A percentile compares a stretch with the other conserved stretches of the same genome.
These are phyloP conservation scores for Tinea trinotella DNA, from an alignment of 2,888 invertebrate genomes.

Conservation along the genomic window DNA sequence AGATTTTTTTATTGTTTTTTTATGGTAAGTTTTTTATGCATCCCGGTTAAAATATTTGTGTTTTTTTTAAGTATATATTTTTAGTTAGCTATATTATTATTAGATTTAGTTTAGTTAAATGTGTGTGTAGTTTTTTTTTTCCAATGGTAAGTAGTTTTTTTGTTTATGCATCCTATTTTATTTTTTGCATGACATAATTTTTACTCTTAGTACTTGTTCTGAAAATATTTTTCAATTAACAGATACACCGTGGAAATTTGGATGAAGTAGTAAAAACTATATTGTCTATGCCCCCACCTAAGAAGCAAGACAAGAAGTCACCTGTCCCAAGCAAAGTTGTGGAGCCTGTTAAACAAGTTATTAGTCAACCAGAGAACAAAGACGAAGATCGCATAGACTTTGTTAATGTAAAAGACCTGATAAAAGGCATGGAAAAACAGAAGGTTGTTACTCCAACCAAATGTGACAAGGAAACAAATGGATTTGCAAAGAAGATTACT, in stretches of 20 bases:
- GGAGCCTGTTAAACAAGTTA: slow-evolving; percentile 37
- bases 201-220: background rate
- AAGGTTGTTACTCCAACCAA: slow-evolving; percentile 33
- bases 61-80: background rate
- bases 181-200: slow-evolving; percentile 3
- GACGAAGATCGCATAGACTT: slow-evolving; percentile 64
- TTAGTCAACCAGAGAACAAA: slow-evolving; percentile 35
- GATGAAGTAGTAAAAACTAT: slow-evolving; percentile 59
- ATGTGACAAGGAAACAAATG: slow-evolving; percentile 47
- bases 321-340: slow-evolving; percentile 36
- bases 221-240: slow-evolving; percentile 23
- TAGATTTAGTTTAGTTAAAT: slow-evolving; percentile 8
- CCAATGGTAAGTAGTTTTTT: background rate
- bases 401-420: slow-evolving; percentile 73
- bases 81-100: slow-evolving; percentile 19
- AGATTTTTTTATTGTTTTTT: slow-evolving; percentile 3
- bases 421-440: slow-evolving; percentile 75
- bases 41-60: too few relatives aligned
- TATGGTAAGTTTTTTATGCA: background rate
- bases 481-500: slow-evolving; percentile 45
- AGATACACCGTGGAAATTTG: slow-evolving; percentile 74
- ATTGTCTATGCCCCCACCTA: slow-evolving; percentile 55
- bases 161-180: slow-evolving; percentile 21
- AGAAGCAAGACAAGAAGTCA: slow-evolving; percentile 42
- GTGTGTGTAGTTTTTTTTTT: slow-evolving; percentile 16